These are phyloP conservation scores for Corapipo altera DNA, from an alignment of 2,113 vertebrate species.

Conservation along the genomic window DNA sequence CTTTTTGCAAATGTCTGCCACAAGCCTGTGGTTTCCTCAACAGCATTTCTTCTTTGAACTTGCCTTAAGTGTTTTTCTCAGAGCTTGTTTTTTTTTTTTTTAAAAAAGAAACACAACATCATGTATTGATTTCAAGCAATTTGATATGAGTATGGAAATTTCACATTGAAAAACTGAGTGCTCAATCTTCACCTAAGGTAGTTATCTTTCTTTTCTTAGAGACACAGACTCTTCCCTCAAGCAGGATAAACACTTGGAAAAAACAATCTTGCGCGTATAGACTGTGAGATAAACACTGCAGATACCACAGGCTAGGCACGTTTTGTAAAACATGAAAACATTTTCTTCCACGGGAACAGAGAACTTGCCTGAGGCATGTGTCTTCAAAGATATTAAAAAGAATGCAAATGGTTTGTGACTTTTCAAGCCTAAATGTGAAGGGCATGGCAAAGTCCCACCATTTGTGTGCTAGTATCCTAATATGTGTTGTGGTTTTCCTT, in stretches of 20 bases:
- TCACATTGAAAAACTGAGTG: neutral
- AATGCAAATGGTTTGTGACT: neutral
- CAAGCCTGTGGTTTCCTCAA: conserved; percentile 51
- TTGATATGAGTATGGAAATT: neutral
- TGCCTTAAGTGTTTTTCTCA: neutral
- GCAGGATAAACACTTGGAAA: neutral
- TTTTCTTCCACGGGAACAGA: neutral
- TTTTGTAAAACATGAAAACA: neutral
- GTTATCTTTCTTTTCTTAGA: neutral
- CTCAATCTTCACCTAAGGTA: neutral
- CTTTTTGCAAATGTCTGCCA: conserved; percentile 14
- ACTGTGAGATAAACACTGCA: neutral
- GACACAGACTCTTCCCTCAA: neutral
- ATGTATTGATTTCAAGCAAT: neutral
- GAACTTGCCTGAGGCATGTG: neutral
- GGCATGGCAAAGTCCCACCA: neutral
- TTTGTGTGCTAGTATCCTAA: neutral
- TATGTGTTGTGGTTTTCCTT: neutral
- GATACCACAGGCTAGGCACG: neutral
- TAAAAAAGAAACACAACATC: neutral
- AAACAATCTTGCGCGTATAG: neutral
- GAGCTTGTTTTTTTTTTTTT: neutral
- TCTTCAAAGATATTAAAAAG: neutral
- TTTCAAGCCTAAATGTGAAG: neutral
- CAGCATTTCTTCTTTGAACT: conserved; percentile 51